These are phyloP conservation scores for Terrapene triunguis DNA, from an alignment of 2,113 vertebrate genomes.

Conservation along the genomic window DNA sequence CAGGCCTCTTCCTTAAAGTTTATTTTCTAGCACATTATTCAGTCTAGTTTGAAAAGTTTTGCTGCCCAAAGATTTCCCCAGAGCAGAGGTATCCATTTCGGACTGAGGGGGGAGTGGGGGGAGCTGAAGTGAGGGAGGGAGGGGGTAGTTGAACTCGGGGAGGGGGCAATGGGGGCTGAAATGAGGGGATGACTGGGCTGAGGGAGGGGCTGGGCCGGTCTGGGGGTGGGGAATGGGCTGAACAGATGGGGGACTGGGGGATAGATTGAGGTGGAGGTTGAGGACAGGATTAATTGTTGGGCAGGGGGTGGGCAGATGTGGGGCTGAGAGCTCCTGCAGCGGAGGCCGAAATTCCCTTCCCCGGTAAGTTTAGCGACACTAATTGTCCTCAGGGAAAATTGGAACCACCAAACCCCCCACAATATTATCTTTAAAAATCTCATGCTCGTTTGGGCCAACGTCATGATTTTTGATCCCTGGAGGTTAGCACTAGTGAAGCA, in stretches of 20 bases:
- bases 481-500: no score
- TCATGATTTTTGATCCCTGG: no score
- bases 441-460: no score
- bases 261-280: neutral
- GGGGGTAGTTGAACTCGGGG: neutral
- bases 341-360: neutral
- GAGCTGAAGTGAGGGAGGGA: neutral
- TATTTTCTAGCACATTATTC: neutral
- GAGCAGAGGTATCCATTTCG: neutral
- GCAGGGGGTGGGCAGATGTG: neutral
- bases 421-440: neutral
- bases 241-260: no score
- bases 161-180: neutral
- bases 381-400: neutral
- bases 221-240: no score
- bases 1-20: neutral
- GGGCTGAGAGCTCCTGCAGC: neutral
- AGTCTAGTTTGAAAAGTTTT: no score
- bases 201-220: no score
- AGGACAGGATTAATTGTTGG: neutral
- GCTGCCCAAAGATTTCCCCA: neutral
- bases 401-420: neutral
- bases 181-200: no score
- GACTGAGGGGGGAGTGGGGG: neutral
- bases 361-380: neutral